Conservation (phyloP, 2,888 invertebrate species). For the Siphonodentalium dalli region DNA sequence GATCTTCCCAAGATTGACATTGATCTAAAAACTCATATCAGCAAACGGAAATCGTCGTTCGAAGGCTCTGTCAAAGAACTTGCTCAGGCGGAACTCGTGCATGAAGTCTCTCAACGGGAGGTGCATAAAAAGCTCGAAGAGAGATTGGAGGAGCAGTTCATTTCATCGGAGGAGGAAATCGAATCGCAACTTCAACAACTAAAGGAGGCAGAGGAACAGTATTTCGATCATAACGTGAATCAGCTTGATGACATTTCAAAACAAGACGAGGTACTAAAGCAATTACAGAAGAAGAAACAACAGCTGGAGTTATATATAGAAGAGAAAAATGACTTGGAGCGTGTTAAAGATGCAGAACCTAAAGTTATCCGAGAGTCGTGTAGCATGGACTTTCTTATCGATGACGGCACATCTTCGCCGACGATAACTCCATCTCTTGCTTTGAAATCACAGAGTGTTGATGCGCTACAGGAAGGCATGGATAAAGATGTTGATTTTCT, state of each 20-base stretch:
- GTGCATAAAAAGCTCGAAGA: constrained; percentile 32
- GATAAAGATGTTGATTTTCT: too few relatives aligned
- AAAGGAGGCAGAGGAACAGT: constrained; percentile 7
- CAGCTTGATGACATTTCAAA: constrained; percentile 9
- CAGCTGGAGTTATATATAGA: constrained; percentile 49
- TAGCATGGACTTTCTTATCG: constrained; percentile 42
- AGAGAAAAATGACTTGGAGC: constrained; percentile 47
- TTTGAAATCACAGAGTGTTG: too few relatives aligned
- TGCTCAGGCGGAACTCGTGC: constrained; percentile 35
- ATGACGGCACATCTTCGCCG: too few relatives aligned
- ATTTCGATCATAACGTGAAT: constrained; percentile 3
- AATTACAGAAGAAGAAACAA: constrained; percentile 37
- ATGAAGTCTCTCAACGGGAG: constrained; percentile 33
- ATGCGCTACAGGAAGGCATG: too few relatives aligned
- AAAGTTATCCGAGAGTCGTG: constrained; percentile 39
- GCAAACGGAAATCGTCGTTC: constrained; percentile 31
- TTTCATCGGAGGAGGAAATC: constrained; percentile 3
- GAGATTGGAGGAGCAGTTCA: constrained; percentile 27
- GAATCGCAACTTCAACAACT: background rate
- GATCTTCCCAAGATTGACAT: constrained; percentile 21
- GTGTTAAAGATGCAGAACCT: constrained; percentile 37
- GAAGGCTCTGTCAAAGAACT: constrained; percentile 42
- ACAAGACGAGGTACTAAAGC: constrained; percentile 33
- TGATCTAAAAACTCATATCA: constrained; percentile 25
- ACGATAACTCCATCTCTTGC: too few relatives aligned